Base-by-base conservation (phyloP, 1,140 invertebrate genomes). In the Danaus melanippus region DNA sequence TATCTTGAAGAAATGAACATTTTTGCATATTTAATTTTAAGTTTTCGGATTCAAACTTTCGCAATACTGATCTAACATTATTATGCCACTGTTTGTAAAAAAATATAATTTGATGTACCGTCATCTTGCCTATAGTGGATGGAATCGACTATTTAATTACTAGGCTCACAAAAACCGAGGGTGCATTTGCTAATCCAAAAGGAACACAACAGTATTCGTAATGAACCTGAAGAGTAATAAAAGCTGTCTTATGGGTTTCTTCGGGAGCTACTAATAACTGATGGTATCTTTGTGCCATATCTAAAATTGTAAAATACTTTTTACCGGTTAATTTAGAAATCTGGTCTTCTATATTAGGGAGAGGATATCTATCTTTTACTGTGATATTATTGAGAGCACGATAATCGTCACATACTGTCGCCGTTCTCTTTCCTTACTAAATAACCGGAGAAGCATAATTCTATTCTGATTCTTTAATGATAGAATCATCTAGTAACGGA, bases 181-280 rank as follows among this genome's bases (percentile, higher is more conserved):
- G 15, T 15, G 15, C 15, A 15, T 15, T 15, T 15, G 15, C 3
- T 15, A 15, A n/a, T n/a, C n/a, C n/a, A n/a, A 15, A 15, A 15
- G 15, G 15, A 15, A 15, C 15, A 15, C 15, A 3, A 1, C 1
- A 15, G 3, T 10, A 50, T 21, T 57, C 43, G 12, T 46, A 57
- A 81, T 48, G 53, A 17, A 6, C 46, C 43, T 55, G 43, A 10
- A 39, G 48, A n/a, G 55, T 56, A 9, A 56, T 42, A 4, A 56
- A 56, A 1, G 41, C 47, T 1, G 48, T 56, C 46, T 50, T 46
- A 12, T 50, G 47, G 10, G 42, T 56, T 7, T 12, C 41, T n/a
- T 45, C 32, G 7, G 47, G 40, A 41, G 50, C n/a, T 10, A 56
- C 50, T 6, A 6, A n/a, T 8, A 56, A 12, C 46, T n/a, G 47